phyloP scores from a whole-genome alignment of 2,113 vertebrate genomes.

The Cyprinodon tularosa region DNA sequence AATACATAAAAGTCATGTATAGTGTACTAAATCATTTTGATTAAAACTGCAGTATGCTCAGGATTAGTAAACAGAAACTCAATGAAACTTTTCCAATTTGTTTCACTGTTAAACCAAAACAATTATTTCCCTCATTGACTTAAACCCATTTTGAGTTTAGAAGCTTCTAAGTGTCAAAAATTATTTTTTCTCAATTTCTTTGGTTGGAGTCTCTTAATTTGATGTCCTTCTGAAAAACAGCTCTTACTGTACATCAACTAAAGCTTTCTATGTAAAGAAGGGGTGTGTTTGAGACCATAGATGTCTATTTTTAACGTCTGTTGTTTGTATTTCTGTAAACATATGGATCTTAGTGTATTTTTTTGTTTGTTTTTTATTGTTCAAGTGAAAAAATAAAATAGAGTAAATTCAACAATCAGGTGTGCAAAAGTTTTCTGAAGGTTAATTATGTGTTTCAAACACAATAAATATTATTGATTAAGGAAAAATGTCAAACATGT shows the following conservation, averaged over 20 bases:
- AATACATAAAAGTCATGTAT: background rate
- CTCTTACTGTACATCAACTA: constrained; percentile 6
- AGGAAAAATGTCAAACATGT: too few species aligned
- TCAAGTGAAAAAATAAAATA: constrained; percentile 8
- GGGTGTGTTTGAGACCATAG: constrained; percentile 9
- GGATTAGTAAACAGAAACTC: background rate
- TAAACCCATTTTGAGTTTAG: background rate
- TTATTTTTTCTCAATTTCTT: background rate
- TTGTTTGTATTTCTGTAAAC: constrained; percentile 21
- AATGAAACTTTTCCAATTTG: background rate
- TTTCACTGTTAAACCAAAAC: background rate
- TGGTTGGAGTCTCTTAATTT: background rate
- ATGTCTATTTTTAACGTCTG: constrained; percentile 8
- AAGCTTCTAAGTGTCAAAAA: background rate
- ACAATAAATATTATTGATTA: too few species aligned
- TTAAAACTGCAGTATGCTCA: background rate
- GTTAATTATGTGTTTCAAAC: too few species aligned
- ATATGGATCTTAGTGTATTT: background rate
- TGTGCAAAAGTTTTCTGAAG: background rate
- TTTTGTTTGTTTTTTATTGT: constrained; percentile 11
- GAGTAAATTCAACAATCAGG: background rate
- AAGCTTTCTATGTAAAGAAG: background rate
- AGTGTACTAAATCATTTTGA: background rate
- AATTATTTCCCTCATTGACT: background rate
- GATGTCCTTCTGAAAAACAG: constrained; percentile 5